Evolutionary conservation across 2,888 invertebrate genomes (phyloP).

Genomic region (Cancer borealis): DNA sequence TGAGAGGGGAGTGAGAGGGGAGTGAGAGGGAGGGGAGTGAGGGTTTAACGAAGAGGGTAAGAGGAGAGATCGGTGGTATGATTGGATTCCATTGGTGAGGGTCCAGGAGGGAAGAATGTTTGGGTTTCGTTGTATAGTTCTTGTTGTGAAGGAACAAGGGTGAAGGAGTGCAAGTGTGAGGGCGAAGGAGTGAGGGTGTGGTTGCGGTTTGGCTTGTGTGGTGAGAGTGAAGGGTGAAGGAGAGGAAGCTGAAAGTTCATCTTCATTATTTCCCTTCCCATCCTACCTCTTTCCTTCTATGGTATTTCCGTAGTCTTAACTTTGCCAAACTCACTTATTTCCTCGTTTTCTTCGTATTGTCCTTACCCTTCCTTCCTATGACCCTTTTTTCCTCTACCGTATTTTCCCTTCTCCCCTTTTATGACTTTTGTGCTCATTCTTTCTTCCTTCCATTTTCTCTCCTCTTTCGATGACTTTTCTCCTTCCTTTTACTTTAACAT

Average conservation of each 20-base stretch:
- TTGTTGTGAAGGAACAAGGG: not conserved
- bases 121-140: not conserved
- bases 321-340: not conserved
- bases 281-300: not conserved
- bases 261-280: not conserved
- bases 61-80: not conserved
- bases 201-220: not conserved
- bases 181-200: not conserved
- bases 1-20: conserved; percentile 62
- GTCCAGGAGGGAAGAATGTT: not conserved
- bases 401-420: not conserved
- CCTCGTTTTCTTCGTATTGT: not conserved
- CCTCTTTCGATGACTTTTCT: not conserved
- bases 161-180: not conserved
- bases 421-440: not conserved
- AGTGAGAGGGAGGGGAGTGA: not conserved
- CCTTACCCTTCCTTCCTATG: not conserved
- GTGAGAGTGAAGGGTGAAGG: conserved; percentile 78
- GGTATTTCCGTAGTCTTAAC: not conserved
- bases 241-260: not conserved
- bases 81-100: not conserved
- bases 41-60: not conserved
- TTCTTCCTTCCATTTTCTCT: not conserved
- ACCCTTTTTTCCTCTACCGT: not conserved
- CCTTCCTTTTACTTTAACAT: too few species aligned